Percentiles rank a stretch among this genome's conserved stretches.
Evolutionary conservation across 2,888 invertebrate genomes (phyloP).

Genomic region (Heliconius charithonia): DNA sequence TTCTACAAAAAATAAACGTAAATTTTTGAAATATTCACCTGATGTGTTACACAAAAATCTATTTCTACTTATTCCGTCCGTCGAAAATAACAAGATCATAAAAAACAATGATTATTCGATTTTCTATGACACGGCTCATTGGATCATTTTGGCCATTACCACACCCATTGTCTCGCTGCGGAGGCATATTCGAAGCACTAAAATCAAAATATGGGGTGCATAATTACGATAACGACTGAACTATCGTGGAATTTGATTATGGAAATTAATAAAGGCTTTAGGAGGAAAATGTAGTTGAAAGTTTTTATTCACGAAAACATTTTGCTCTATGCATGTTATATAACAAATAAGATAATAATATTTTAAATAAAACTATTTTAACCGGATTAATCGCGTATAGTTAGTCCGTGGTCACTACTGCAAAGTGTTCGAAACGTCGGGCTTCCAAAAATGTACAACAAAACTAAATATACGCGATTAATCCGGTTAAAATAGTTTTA

Average conservation of each 20-base stretch:
- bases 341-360: too few relatives aligned
- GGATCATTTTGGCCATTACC: conserved; percentile 29
- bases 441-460: too few relatives aligned
- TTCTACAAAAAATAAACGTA: neutral
- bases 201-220: conserved; percentile 33
- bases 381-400: too few relatives aligned
- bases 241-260: conserved; percentile 22
- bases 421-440: too few relatives aligned
- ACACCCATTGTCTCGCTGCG: conserved; percentile 25
- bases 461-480: too few relatives aligned
- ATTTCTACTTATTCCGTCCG: neutral
- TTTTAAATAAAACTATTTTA: too few relatives aligned
- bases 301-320: neutral
- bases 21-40: neutral
- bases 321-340: too few relatives aligned
- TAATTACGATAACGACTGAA: conserved; percentile 27
- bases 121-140: conserved; percentile 26
- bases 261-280: conserved; percentile 20
- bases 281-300: neutral
- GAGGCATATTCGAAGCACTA: conserved; percentile 31
- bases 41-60: neutral
- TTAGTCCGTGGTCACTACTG: too few relatives aligned
- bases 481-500: too few relatives aligned
- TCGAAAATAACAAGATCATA: conserved; percentile 13
- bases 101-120: conserved; percentile 24